Conservation (phyloP, 2,888 invertebrate species). For the Parnassius apollo region DNA sequence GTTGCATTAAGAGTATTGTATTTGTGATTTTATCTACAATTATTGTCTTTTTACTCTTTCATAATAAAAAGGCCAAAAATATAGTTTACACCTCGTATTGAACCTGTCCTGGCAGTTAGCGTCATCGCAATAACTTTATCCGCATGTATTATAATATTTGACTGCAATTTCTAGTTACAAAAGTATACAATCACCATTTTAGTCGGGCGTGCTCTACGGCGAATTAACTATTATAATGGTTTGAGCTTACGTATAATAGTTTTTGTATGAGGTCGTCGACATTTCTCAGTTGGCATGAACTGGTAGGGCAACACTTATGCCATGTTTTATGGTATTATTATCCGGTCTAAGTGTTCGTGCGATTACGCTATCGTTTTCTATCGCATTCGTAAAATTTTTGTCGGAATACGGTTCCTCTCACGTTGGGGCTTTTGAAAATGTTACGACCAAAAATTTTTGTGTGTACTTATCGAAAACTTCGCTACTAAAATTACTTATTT, state of each 20-base stretch:
- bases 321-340: slow-evolving; percentile 23
- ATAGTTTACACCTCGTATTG: background rate
- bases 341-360: slow-evolving; percentile 18
- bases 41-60: too few species aligned
- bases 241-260: slow-evolving; percentile 38
- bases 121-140: background rate
- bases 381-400: slow-evolving; percentile 16
- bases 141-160: slow-evolving; percentile 20
- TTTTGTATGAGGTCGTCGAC: slow-evolving; percentile 52
- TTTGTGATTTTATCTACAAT: too few species aligned
- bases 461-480: background rate
- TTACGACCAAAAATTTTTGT: background rate
- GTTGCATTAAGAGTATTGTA: background rate
- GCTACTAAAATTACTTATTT: too few species aligned
- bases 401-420: background rate
- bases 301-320: slow-evolving; percentile 14
- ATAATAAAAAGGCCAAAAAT: background rate
- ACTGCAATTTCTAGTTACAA: slow-evolving; percentile 27
- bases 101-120: background rate
- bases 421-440: background rate
- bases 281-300: slow-evolving; percentile 32
- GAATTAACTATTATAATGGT: slow-evolving; percentile 45
- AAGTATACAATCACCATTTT: slow-evolving; percentile 24
- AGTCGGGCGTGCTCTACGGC: slow-evolving; percentile 34
- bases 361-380: slow-evolving; percentile 17